Evolutionary conservation across 2,113 vertebrate genomes (phyloP).

Genomic region (Suricata suricatta): DNA sequence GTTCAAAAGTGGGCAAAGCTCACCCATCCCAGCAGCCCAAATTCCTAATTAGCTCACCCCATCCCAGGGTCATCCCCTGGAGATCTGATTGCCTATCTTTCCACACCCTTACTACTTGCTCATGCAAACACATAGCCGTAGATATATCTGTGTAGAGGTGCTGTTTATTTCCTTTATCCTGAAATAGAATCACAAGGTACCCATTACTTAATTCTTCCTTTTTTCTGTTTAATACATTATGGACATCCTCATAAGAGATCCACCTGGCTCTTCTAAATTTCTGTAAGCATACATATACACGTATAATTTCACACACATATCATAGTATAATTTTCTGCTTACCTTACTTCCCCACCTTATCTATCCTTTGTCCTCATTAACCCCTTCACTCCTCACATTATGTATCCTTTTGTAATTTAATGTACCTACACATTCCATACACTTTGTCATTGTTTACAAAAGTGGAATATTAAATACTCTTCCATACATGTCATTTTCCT

Average conservation of each 20-base stretch:
- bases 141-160: background rate
- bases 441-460: background rate
- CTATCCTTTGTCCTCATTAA: background rate
- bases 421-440: background rate
- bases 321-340: background rate
- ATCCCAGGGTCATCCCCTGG: background rate
- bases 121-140: background rate
- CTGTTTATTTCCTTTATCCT: background rate
- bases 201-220: background rate
- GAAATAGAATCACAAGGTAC: background rate
- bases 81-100: background rate
- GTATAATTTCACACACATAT: background rate
- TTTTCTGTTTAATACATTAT: background rate
- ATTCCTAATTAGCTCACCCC: background rate
- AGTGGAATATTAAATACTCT: background rate
- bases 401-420: background rate
- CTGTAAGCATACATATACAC: background rate
- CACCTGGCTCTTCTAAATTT: background rate
- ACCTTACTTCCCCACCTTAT: background rate
- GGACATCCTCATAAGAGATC: background rate
- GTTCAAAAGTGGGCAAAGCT: background rate
- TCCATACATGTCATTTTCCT: background rate
- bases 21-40: background rate
- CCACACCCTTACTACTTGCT: background rate
- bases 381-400: background rate